Percentiles rank a stretch among this genome's conserved stretches.
These are phyloP conservation scores for Peromyscus nudipes DNA, from an alignment of 2,797 vertebrate species.

Conservation along the genomic window DNA sequence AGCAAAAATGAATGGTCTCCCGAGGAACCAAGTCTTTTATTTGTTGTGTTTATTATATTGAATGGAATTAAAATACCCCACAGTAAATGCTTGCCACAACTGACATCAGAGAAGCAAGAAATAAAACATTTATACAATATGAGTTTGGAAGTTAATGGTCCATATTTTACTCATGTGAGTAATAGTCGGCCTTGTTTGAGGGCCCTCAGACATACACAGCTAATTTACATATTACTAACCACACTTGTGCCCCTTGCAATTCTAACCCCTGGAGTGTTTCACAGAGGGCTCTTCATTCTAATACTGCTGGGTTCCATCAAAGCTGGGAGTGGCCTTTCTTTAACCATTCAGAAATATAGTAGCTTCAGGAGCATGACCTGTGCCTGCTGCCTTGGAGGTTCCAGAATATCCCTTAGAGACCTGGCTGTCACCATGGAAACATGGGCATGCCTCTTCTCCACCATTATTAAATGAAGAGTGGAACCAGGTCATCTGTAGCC, in stretches of 20 bases:
- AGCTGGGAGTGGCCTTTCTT: background rate
- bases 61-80: constrained; percentile 19
- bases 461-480: background rate
- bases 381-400: background rate
- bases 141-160: background rate
- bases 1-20: background rate
- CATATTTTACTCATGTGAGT: background rate
- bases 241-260: background rate
- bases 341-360: background rate
- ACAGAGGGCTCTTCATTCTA: background rate
- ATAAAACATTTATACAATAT: background rate
- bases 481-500: background rate
- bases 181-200: background rate
- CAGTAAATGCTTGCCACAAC: background rate
- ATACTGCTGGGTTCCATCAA: background rate
- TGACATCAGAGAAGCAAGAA: constrained; percentile 11
- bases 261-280: constrained; percentile 67
- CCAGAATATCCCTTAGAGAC: background rate
- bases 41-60: constrained; percentile 6
- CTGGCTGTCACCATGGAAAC: background rate
- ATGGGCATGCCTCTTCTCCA: background rate
- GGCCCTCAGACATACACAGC: background rate
- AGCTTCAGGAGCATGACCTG: background rate
- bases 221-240: constrained; percentile 54
- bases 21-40: background rate